Evolutionary conservation across 2,113 vertebrate species (phyloP), one percentile per base, ranked within the genome.

Genomic region (Progne subis): DNA sequence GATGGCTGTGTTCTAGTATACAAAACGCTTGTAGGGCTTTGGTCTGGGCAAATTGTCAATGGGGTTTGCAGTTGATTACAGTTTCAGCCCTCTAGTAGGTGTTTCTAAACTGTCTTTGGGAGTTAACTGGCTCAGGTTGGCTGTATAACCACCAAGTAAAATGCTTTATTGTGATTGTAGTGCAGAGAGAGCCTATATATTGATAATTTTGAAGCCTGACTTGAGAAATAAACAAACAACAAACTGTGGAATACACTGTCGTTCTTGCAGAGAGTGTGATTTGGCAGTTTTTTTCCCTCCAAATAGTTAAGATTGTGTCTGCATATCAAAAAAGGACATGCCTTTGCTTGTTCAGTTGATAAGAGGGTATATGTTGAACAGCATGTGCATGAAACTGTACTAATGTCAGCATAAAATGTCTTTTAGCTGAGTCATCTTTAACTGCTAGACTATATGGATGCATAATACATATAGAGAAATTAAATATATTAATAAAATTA

Each of bases 361-460:
- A 94, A 31, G 17, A 61, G 31, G 8, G 4, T 61, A 16, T 70
- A 50, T 71, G 14, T 50, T 86, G 43, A 85, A 92, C 52, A 88
- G 5, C 23, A 39, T 8, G 4, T 44, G 64, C 37, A 11, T 72
- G 24, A 71, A 68, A 24, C 61, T 89, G 86, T 34, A 24, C 21
- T 56, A 77, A 28, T 26, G 25, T 75, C 52, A 60, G 14, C 50
- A 57, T 63, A 43, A 78, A 88, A 63, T 86, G 18, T 37, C 29
- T 84, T 94, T 76, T 78, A 85, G 46, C 74, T 82, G 65, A 67
- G 47, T 84, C 25, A 68, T 84, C 39, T 60, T 72, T 67, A 80
- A 47, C 69, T 67, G 24, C 11, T 72, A 21, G 52, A 3, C 20
- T 88, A 9, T 52, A 52, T 67, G 49, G 39, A 19, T 25, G 29